These are phyloP conservation scores for Heteropelma amictum DNA, from an alignment of 2,888 invertebrate genomes.

Conservation along the genomic window DNA sequence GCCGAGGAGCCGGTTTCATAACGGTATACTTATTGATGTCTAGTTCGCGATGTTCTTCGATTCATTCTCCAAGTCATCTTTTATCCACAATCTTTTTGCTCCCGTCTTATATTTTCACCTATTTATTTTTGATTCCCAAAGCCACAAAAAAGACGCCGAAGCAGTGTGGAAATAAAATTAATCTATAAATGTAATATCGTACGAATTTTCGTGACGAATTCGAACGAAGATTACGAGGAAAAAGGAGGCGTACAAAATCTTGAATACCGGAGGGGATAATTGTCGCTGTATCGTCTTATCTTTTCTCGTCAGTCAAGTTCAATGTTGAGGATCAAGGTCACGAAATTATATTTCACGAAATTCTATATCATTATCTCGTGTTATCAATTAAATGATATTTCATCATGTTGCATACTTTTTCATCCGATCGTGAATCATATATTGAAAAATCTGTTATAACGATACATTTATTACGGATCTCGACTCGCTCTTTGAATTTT, in stretches of 20 bases:
- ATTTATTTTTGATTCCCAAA: neutral
- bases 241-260: conserved; percentile 4
- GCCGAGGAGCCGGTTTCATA: conserved; percentile 55
- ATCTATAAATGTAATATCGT: no score
- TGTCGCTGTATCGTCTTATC: conserved; percentile 40
- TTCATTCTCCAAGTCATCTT: conserved; percentile 37
- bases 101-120: neutral
- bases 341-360: conserved; percentile 34
- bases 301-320: conserved; percentile 47
- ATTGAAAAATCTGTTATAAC: neutral
- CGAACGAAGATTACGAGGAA: neutral
- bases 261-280: conserved; percentile 14
- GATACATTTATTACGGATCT: no score
- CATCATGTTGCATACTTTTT: neutral
- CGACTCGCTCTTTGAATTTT: no score
- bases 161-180: neutral
- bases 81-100: neutral
- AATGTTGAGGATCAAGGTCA: conserved; percentile 41
- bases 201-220: conserved; percentile 20
- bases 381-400: neutral
- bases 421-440: neutral
- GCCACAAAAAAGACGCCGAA: neutral
- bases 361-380: neutral
- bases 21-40: conserved; percentile 55
- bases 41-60: conserved; percentile 46